These are phyloP conservation scores for Pandemis corylana DNA, from an alignment of 2,888 invertebrate species.

Conservation along the genomic window DNA sequence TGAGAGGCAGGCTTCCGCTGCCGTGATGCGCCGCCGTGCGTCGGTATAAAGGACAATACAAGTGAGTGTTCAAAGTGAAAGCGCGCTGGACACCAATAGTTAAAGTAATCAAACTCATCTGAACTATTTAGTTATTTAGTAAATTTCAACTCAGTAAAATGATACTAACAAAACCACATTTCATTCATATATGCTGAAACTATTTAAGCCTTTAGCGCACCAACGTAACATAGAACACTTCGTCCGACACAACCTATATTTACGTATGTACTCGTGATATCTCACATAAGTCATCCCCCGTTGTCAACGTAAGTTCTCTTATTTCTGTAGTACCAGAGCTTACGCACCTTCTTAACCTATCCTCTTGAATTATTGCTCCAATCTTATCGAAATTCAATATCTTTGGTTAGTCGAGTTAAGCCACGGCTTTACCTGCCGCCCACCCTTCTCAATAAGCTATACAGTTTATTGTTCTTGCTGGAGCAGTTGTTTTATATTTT, in stretches of 20 bases:
- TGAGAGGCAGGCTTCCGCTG: too few species aligned
- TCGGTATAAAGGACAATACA: too few species aligned
- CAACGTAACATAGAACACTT: not conserved
- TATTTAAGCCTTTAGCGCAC: not conserved
- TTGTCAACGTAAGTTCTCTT: slow-evolving; percentile 11
- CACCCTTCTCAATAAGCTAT: slow-evolving; percentile 2
- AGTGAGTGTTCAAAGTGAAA: too few species aligned
- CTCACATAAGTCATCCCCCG: not conserved
- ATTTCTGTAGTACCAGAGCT: slow-evolving; percentile 10
- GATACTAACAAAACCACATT: not conserved
- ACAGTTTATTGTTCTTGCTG: slow-evolving; percentile 10
- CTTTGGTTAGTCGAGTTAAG: slow-evolving; percentile 32
- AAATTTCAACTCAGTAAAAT: not conserved
- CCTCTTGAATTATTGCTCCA: slow-evolving; percentile 28
- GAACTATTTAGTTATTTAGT: not conserved
- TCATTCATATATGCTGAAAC: not conserved
- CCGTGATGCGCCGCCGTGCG: too few species aligned
- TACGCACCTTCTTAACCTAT: slow-evolving; percentile 9
- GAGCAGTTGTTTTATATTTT: slow-evolving; percentile 8
- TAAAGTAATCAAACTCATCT: not conserved
- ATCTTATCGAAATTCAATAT: slow-evolving; percentile 37
- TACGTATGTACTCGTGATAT: too few species aligned
- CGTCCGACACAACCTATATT: not conserved
- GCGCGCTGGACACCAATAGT: too few species aligned
- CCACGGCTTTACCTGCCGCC: slow-evolving; percentile 26